A percentile compares a stretch with the other conserved stretches of the same genome.
Conservation (phyloP, 2,888 invertebrate species). For the Microplitis manilae region DNA sequence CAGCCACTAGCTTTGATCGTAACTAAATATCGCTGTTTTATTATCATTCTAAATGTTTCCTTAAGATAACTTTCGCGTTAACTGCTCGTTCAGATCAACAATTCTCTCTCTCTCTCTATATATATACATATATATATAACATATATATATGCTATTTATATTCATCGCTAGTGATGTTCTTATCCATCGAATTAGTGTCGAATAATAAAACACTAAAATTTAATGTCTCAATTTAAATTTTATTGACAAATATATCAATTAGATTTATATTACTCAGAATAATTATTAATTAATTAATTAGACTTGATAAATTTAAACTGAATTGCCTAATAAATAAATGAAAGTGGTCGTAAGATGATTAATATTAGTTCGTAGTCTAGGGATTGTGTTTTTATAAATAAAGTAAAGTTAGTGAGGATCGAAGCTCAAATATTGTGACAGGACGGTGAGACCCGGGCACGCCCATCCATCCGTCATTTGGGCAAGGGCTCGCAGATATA, state of each 20-base stretch:
- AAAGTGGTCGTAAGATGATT: not conserved
- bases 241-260: not conserved
- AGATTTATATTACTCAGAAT: no score
- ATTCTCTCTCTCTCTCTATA: not conserved
- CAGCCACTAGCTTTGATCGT: not conserved
- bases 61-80: not conserved
- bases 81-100: not conserved
- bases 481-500: conserved; percentile 19
- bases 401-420: conserved; percentile 24
- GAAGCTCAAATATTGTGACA: conserved; percentile 59
- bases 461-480: conserved; percentile 62
- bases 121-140: no score
- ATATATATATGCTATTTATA: not conserved
- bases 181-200: not conserved
- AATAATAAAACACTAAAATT: not conserved
- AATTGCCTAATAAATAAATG: not conserved
- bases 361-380: no score
- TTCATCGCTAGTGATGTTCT: not conserved
- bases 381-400: not conserved
- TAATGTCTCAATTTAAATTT: not conserved
- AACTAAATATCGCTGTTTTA: not conserved
- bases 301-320: no score
- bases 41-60: not conserved
- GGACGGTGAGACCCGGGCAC: conserved; percentile 51
- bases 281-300: no score